Percentiles rank a stretch among this genome's conserved stretches.
phyloP scores from a whole-genome alignment of 2,113 vertebrate species.

The Zapornia atra region DNA sequence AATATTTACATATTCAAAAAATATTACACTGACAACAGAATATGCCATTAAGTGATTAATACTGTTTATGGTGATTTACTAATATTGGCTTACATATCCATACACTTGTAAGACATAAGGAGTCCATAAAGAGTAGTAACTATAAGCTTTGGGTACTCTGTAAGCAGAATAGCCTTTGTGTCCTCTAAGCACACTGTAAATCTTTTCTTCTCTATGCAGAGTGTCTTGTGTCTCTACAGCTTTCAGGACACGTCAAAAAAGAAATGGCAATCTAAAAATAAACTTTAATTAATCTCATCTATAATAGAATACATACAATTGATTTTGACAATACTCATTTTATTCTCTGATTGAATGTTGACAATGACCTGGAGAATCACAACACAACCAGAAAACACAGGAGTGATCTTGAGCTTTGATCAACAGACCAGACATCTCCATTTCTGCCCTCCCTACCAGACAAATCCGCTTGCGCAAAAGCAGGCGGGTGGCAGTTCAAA shows the following conservation, averaged over 20 bases:
- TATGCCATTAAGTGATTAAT: background rate
- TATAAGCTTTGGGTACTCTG: background rate
- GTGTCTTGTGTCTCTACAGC: background rate
- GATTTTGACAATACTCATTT: background rate
- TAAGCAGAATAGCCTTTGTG: background rate
- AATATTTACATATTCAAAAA: background rate
- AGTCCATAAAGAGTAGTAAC: background rate
- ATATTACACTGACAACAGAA: background rate
- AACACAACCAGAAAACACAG: accelerated
- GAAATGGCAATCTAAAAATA: background rate
- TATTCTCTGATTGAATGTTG: background rate
- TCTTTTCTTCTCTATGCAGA: background rate
- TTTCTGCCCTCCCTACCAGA: background rate
- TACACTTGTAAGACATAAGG: background rate
- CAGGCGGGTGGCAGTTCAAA: background rate
- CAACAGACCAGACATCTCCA: background rate
- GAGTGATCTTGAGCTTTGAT: background rate
- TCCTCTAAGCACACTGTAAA: background rate
- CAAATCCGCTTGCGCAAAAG: background rate
- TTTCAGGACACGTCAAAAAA: background rate
- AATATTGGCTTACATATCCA: background rate
- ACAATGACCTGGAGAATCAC: background rate
- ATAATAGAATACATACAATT: background rate
- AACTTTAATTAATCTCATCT: background rate
- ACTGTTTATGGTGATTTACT: background rate